phyloP scores from a whole-genome alignment of 2,113 vertebrate genomes.

The Ameiurus melas region DNA sequence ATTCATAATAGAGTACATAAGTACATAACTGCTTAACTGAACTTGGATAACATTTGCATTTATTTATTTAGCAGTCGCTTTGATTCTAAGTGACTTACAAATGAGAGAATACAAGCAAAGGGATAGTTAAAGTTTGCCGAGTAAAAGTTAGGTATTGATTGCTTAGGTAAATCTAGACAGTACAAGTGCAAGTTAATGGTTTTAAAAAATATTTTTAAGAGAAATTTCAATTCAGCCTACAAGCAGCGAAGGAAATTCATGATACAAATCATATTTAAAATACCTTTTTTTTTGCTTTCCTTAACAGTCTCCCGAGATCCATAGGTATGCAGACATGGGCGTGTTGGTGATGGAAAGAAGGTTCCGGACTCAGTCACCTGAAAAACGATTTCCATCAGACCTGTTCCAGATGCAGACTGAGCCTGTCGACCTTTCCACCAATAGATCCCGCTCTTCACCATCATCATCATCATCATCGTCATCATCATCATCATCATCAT shows the following conservation, averaged over 20 bases:
- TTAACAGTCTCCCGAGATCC: slow-evolving; percentile 80
- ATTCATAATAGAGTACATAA: neutral
- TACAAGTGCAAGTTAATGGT: neutral
- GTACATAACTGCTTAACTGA: neutral
- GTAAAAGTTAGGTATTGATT: neutral
- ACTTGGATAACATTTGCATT: too few relatives aligned
- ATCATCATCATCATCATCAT: neutral
- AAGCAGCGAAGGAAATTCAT: neutral
- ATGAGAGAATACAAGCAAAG: too few relatives aligned
- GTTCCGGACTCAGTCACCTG: slow-evolving; percentile 79
- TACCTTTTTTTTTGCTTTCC: slow-evolving; percentile 52
- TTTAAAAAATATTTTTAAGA: neutral
- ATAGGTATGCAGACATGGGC: slow-evolving; percentile 85
- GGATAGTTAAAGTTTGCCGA: neutral
- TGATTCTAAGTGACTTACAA: too few relatives aligned
- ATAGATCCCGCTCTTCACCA: slow-evolving; percentile 78
- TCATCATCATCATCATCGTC: slow-evolving; percentile 68
- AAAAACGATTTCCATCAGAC: slow-evolving; percentile 78
- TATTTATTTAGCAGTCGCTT: too few relatives aligned
- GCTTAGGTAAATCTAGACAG: neutral
- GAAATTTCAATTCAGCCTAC: neutral
- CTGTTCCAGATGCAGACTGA: slow-evolving; percentile 88
- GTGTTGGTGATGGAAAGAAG: slow-evolving; percentile 81
- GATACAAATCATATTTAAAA: neutral
- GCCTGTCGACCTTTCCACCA: slow-evolving; percentile 89